Percentiles rank a stretch among this genome's conserved stretches.
phyloP scores from a whole-genome alignment of 92 coral and sea anemone genomes.

The Phenganax stokvisi region DNA sequence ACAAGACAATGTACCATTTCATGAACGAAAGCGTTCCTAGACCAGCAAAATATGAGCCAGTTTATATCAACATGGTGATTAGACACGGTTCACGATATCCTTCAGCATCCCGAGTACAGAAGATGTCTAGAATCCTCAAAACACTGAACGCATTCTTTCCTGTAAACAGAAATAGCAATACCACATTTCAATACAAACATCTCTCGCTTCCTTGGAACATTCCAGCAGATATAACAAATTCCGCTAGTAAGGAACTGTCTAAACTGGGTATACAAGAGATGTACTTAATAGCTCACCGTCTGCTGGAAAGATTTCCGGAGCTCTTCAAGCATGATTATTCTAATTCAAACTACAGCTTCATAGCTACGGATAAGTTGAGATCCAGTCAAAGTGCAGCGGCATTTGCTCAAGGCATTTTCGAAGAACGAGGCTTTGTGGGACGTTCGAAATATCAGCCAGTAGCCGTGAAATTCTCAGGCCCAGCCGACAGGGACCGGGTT shows the following conservation, averaged over 20 bases:
- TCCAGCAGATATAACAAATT: constrained; percentile 46
- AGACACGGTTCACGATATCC: constrained; percentile 89
- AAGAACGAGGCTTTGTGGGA: constrained; percentile 61
- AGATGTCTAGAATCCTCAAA: constrained; percentile 42
- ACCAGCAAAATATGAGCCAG: constrained; percentile 58
- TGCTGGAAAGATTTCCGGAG: constrained; percentile 50
- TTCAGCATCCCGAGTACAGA: constrained; percentile 41
- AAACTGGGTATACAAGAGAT: constrained; percentile 57
- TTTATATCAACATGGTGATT: constrained; percentile 68
- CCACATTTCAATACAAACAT: constrained; percentile 55
- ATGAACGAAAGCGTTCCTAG: constrained; percentile 27
- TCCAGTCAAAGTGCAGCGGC: constrained; percentile 80
- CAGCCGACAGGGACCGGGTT: constrained; percentile 55
- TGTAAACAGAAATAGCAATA: not conserved
- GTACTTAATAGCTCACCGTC: constrained; percentile 63
- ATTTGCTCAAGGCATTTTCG: constrained; percentile 78
- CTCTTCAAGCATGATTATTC: constrained; percentile 58
- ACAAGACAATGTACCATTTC: constrained; percentile 71
- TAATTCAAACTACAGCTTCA: constrained; percentile 61
- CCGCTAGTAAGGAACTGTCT: constrained; percentile 63
- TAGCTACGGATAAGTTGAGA: constrained; percentile 61
- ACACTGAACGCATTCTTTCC: constrained; percentile 49
- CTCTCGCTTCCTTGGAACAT: constrained; percentile 70
- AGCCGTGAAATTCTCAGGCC: constrained; percentile 64
- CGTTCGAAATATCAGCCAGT: constrained; percentile 64